A percentile compares a stretch with the other conserved stretches of the same genome.
phyloP scores from a whole-genome alignment of 2,797 vertebrate genomes.

The Phyllotis vaccarum region DNA sequence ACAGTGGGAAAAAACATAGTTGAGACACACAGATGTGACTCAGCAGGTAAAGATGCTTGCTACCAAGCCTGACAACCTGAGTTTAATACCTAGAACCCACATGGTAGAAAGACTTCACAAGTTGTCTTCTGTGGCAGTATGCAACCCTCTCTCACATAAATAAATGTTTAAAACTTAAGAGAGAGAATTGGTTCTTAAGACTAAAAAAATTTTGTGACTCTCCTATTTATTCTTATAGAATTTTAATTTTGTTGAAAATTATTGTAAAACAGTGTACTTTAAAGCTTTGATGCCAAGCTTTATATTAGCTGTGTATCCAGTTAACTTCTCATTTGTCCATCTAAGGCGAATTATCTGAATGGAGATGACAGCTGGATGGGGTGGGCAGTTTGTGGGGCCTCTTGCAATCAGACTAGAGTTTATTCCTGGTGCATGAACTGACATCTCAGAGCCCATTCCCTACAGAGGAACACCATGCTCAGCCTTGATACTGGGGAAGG shows the following conservation, averaged over 20 bases:
- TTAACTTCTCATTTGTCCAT: neutral
- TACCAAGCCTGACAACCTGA: neutral
- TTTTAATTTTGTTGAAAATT: conserved; percentile 24
- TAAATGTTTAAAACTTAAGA: neutral
- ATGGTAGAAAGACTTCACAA: neutral
- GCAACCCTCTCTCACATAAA: neutral
- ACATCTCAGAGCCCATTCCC: no score
- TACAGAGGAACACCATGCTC: no score
- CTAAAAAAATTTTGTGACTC: neutral
- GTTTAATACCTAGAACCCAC: neutral
- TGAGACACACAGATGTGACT: no score
- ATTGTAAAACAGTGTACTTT: conserved; percentile 27
- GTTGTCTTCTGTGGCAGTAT: neutral
- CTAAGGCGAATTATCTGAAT: neutral
- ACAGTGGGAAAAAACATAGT: neutral
- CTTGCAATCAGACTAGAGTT: no score
- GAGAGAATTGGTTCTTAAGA: conserved; percentile 3
- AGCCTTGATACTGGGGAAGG: no score
- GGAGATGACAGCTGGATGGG: no score
- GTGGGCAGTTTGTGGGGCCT: no score
- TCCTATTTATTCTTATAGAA: conserved; percentile 15
- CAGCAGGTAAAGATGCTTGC: neutral
- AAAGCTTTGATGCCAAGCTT: conserved; percentile 19
- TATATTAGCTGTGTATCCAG: neutral
- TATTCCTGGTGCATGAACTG: no score